Percentiles rank a stretch among this genome's conserved stretches.
phyloP scores from a whole-genome alignment of 2,113 vertebrate species.

The Xiphophorus hellerii region DNA sequence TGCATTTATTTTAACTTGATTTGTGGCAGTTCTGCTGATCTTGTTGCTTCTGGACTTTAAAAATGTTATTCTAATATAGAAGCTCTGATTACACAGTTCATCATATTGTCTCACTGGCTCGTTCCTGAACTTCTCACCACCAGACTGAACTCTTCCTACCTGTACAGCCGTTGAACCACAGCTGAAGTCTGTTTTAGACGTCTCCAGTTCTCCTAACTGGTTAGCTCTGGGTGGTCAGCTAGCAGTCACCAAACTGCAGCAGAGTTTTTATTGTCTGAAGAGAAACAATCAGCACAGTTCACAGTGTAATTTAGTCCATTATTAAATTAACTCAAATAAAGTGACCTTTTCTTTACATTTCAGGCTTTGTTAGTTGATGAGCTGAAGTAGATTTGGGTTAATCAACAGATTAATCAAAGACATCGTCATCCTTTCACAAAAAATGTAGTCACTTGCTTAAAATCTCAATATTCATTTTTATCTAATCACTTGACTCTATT shows the following conservation, averaged over 20 bases:
- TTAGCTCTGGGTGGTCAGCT: constrained; percentile 42
- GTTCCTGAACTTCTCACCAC: constrained; percentile 38
- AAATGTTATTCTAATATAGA: not conserved
- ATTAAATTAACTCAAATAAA: not conserved
- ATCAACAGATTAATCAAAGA: constrained; percentile 10
- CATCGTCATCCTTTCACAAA: constrained; percentile 13
- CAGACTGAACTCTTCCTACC: constrained; percentile 37
- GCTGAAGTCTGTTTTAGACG: constrained; percentile 40
- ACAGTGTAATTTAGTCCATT: not conserved
- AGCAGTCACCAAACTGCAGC: not conserved
- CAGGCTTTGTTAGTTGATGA: not conserved
- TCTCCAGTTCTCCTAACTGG: constrained; percentile 8
- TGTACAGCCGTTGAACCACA: constrained; percentile 22
- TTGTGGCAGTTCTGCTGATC: too few relatives aligned
- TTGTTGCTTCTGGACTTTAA: not conserved
- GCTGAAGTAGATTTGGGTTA: not conserved
- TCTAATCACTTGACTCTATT: constrained; percentile 1
- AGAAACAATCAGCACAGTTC: not conserved
- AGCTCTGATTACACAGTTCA: not conserved
- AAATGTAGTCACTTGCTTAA: not conserved
- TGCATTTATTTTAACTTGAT: not conserved
- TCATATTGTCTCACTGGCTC: constrained; percentile 15
- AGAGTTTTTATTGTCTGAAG: not conserved
- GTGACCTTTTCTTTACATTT: not conserved
- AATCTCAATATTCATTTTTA: constrained; percentile 2